These are phyloP conservation scores for Matsumurasca onukii DNA, from an alignment of 1,140 invertebrate species.

Conservation along the genomic window DNA sequence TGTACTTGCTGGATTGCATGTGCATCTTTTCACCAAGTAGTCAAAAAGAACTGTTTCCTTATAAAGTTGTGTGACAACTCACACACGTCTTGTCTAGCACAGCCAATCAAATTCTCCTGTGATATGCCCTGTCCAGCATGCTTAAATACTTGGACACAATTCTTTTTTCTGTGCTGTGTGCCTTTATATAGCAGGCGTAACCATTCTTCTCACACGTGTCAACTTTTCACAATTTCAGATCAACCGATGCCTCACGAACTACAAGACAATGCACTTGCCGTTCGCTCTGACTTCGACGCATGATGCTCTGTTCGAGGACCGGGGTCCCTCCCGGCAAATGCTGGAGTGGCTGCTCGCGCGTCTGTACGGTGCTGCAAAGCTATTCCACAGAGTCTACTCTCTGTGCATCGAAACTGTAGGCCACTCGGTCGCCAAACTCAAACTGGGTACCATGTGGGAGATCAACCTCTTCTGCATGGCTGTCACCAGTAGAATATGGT, in stretches of 20 bases:
- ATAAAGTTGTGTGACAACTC: no score
- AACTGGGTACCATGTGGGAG: neutral
- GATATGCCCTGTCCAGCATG: no score
- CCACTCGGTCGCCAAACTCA: neutral
- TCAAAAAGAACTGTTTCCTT: no score
- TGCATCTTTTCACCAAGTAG: no score
- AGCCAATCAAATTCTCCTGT: no score
- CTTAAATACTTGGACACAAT: no score
- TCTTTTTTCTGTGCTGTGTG: no score
- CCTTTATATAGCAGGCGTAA: no score
- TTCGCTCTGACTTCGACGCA: neutral
- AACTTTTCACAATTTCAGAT: no score
- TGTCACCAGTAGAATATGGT: constrained; percentile 13
- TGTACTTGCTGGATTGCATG: no score
- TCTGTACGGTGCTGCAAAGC: neutral
- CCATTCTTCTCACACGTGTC: no score
- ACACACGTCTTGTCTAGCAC: no score
- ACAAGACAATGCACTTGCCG: constrained; percentile 8
- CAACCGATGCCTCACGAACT: constrained; percentile 13
- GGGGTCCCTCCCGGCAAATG: neutral
- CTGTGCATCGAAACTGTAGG: neutral
- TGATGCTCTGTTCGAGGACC: neutral
- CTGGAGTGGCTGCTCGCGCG: neutral
- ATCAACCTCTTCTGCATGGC: neutral
- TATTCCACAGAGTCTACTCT: constrained; percentile 16